Evolutionary conservation across 2,113 vertebrate genomes (phyloP).

Genomic region (Engraulis encrasicolus): DNA sequence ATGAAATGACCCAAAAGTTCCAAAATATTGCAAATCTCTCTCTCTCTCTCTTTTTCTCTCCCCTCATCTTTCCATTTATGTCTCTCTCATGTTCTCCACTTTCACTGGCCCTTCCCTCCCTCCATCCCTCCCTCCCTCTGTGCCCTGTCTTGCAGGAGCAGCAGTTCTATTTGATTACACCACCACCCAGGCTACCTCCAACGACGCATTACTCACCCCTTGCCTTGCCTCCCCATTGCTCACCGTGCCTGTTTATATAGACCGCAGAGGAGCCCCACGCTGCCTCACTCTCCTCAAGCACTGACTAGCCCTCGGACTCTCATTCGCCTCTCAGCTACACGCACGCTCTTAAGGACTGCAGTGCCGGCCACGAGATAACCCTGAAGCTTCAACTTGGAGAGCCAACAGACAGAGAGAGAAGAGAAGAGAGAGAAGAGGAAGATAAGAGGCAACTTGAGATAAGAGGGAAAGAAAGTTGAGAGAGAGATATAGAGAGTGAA

Average conservation of each 20-base stretch:
- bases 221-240: slow-evolving; percentile 50
- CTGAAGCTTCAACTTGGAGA: slow-evolving; percentile 55
- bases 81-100: slow-evolving; percentile 19
- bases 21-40: neutral
- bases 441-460: neutral
- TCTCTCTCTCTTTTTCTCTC: neutral
- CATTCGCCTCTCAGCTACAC: slow-evolving; percentile 38
- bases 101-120: neutral
- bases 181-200: slow-evolving; percentile 75
- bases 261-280: slow-evolving; percentile 43
- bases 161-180: slow-evolving; percentile 76
- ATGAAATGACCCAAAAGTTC: too few relatives aligned
- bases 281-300: slow-evolving; percentile 36
- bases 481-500: slow-evolving; percentile 45
- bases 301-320: neutral
- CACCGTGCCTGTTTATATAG: slow-evolving; percentile 54
- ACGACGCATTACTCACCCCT: slow-evolving; percentile 79
- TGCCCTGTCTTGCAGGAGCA: slow-evolving; percentile 64
- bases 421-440: slow-evolving; percentile 10
- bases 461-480: neutral
- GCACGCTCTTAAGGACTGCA: slow-evolving; percentile 49
- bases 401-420: slow-evolving; percentile 9
- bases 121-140: neutral
- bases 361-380: slow-evolving; percentile 73
- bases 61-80: neutral